Evolutionary conservation across 1,140 invertebrate species (phyloP), one percentile per base, ranked within the genome.

Genomic region (Drosophila sturtevanti): DNA sequence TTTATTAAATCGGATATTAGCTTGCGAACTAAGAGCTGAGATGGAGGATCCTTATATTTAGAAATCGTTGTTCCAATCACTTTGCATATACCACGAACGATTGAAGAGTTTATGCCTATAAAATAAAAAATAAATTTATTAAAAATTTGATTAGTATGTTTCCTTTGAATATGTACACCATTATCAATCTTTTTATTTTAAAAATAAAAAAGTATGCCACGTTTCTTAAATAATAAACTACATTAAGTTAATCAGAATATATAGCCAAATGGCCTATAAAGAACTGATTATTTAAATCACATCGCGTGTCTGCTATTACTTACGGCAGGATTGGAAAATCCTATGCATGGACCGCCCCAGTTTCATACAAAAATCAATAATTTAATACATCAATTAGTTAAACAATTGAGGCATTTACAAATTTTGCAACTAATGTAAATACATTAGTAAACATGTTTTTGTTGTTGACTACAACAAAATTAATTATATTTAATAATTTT

Each of bases 41-140:
- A 98, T 66, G 93, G 92, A 54, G 94, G 94, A 92, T 98, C 97
- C 78, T 95, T 93, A 86, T 98, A 98, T 73, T 96, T 94, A 63
- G 95, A 94, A 68, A 98, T 92, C 9, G 96, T 96, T 24, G 95
- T 93, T 12, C 94, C 94, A 63, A 97, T 90, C 58, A 95, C 93
- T 90, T 95, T 95, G 77, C 96, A 97, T 67, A 98, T 94, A 71
- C 95, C 96, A 81, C 94, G 94, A 18, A 98, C 93, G 66, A 96
- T 95, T 76, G 94, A 94, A 70, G 97, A 96, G 89, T 95, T 95
- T 55, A 97, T 94, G 68, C 94, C 97, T 97, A 84, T 35, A 94
- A 94, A 59, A 14, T 37, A 4, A 31, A 68, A 14, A 18, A 31
- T 0, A 16, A 5, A n/a, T n/a, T n/a, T 21, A 10, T 27, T 14